Percentiles rank a stretch among this genome's conserved stretches.
phyloP scores from a whole-genome alignment of 2,888 invertebrate species.

The Oligia strigilis region DNA sequence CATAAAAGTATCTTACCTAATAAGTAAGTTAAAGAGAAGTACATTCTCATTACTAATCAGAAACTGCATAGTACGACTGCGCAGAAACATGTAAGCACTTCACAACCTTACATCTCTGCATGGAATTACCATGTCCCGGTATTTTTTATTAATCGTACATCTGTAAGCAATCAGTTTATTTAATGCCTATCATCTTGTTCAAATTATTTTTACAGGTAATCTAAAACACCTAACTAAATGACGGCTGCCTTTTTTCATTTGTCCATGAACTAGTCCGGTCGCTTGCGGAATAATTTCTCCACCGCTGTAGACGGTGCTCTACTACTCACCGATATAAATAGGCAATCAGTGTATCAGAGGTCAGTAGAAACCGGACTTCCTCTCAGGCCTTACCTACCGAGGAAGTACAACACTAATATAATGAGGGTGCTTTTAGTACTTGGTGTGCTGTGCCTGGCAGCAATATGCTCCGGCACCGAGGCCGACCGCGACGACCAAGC shows the following conservation, averaged over 20 bases:
- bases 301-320: constrained; percentile 75
- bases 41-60: background rate
- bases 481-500: constrained; percentile 81
- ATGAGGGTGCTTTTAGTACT: constrained; percentile 82
- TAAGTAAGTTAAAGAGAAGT: background rate
- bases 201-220: constrained; percentile 5
- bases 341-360: constrained; percentile 71
- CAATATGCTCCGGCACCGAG: constrained; percentile 78
- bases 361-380: constrained; percentile 66
- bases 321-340: constrained; percentile 85
- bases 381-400: constrained; percentile 61
- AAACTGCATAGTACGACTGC: background rate
- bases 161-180: background rate
- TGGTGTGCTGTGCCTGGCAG: constrained; percentile 83
- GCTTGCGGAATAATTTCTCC: constrained; percentile 88
- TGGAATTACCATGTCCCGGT: background rate
- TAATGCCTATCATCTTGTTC: background rate
- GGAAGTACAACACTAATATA: constrained; percentile 64
- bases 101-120: background rate
- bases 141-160: background rate
- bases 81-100: background rate
- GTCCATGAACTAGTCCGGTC: constrained; percentile 86
- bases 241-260: constrained; percentile 69
- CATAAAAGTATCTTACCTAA: too few species aligned
- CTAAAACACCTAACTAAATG: constrained; percentile 58